phyloP scores from a whole-genome alignment of 1,140 invertebrate genomes.

The Neoseiulus cucumeris region DNA sequence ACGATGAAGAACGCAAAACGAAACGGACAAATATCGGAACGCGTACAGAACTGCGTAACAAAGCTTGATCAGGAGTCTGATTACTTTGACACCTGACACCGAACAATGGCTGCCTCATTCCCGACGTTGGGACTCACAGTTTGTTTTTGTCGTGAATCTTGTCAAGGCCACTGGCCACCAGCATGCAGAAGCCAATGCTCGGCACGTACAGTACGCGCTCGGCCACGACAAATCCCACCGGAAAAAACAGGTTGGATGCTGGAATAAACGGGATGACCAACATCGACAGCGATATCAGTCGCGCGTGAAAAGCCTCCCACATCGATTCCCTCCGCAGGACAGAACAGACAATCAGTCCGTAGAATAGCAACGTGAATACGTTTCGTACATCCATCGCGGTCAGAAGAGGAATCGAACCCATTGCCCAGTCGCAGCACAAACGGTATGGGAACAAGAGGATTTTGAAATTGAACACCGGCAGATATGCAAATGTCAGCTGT shows the following conservation, averaged over 20 bases:
- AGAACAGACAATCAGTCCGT: neutral
- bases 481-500: constrained; percentile 79
- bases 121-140: no score
- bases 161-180: constrained; percentile 59
- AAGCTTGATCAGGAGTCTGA: no score
- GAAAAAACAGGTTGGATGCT: constrained; percentile 88
- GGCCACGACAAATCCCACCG: constrained; percentile 88
- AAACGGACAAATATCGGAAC: no score
- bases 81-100: no score
- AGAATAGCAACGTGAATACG: constrained; percentile 39
- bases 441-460: constrained; percentile 65
- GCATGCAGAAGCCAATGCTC: constrained; percentile 88
- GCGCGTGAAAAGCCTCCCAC: neutral
- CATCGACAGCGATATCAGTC: constrained; percentile 38
- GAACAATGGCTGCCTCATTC: no score
- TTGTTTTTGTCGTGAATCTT: neutral
- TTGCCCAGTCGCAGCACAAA: constrained; percentile 93
- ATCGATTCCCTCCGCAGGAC: neutral
- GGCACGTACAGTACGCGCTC: constrained; percentile 87
- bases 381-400: constrained; percentile 59
- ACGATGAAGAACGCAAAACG: no score
- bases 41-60: no score
- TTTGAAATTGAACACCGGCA: constrained; percentile 72
- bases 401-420: constrained; percentile 78
- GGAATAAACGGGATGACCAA: constrained; percentile 78